phyloP scores from a whole-genome alignment of 2,888 invertebrate species.

The Drosophila setosimentum region DNA sequence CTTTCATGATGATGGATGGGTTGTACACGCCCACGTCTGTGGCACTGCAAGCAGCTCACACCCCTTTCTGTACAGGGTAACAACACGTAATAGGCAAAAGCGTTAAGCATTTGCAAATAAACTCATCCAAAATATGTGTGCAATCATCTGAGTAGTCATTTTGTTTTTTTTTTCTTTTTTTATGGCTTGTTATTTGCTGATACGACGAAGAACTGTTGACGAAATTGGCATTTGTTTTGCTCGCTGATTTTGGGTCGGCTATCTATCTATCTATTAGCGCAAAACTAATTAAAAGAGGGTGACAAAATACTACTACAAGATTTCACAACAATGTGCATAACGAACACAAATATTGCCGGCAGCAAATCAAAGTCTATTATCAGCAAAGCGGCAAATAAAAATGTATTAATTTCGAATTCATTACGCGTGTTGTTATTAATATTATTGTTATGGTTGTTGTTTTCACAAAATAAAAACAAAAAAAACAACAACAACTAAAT shows the following conservation, averaged over 20 bases:
- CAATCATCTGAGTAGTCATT: conserved; percentile 10
- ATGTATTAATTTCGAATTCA: conserved; percentile 71
- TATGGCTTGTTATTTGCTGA: conserved; percentile 11
- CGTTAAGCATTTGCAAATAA: conserved; percentile 26
- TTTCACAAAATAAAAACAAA: conserved; percentile 18
- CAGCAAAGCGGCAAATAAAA: conserved; percentile 56
- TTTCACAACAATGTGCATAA: conserved; percentile 55
- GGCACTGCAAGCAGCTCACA: background rate
- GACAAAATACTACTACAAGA: conserved; percentile 41
- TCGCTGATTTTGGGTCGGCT: conserved; percentile 4
- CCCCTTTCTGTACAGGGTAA: conserved; percentile 5
- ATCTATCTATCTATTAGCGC: conserved; percentile 47
- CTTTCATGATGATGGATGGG: conserved; percentile 59
- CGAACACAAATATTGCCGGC: conserved; percentile 22
- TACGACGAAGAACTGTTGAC: conserved; percentile 5
- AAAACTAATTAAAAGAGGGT: conserved; percentile 62
- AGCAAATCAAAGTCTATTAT: conserved; percentile 63
- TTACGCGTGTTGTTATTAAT: conserved; percentile 58
- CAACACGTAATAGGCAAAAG: conserved; percentile 51
- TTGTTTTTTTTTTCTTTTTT: background rate
- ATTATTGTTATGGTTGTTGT: conserved; percentile 23
- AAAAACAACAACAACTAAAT: background rate
- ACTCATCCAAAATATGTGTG: conserved; percentile 13
- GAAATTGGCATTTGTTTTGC: conserved; percentile 35
- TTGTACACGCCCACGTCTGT: conserved; percentile 51